Percentiles rank a stretch among this genome's conserved stretches.
Conservation (phyloP, 2,888 invertebrate genomes). For the Gortyna flavago region DNA sequence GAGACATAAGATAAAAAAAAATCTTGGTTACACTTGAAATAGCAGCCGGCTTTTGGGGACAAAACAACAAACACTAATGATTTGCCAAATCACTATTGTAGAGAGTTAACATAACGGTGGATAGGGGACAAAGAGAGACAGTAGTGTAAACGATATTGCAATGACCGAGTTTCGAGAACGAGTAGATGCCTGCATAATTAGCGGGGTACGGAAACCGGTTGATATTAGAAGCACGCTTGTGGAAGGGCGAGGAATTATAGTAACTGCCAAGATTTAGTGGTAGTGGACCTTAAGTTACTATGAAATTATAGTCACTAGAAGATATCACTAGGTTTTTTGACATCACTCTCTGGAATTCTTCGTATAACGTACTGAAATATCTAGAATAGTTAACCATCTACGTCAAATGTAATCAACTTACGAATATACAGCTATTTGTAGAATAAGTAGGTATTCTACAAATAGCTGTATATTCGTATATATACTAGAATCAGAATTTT, state of each 20-base stretch:
- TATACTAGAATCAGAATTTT: too few species aligned
- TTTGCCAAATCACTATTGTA: slow-evolving; percentile 39
- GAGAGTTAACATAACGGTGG: slow-evolving; percentile 52
- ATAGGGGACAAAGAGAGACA: slow-evolving; percentile 48
- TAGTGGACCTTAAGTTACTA: too few species aligned
- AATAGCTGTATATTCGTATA: too few species aligned
- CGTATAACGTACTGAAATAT: neutral
- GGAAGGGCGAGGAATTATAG: slow-evolving; percentile 21
- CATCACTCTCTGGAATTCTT: neutral
- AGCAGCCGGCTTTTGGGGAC: neutral
- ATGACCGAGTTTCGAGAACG: slow-evolving; percentile 61
- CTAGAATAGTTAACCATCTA: neutral
- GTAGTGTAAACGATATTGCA: slow-evolving; percentile 47
- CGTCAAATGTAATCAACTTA: neutral
- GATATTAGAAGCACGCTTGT: slow-evolving; percentile 19
- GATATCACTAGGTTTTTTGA: neutral
- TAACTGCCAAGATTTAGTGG: neutral
- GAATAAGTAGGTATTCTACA: too few species aligned
- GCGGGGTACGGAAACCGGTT: slow-evolving; percentile 56
- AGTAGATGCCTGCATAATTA: slow-evolving; percentile 64
- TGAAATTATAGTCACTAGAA: neutral
- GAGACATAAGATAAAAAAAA: neutral
- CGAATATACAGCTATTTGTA: neutral
- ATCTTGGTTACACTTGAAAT: neutral
- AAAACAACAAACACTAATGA: slow-evolving; percentile 3